Evolutionary conservation across 1,140 invertebrate species (phyloP), one percentile per base, ranked within the genome.

Genomic region (Neodiprion pinetum): DNA sequence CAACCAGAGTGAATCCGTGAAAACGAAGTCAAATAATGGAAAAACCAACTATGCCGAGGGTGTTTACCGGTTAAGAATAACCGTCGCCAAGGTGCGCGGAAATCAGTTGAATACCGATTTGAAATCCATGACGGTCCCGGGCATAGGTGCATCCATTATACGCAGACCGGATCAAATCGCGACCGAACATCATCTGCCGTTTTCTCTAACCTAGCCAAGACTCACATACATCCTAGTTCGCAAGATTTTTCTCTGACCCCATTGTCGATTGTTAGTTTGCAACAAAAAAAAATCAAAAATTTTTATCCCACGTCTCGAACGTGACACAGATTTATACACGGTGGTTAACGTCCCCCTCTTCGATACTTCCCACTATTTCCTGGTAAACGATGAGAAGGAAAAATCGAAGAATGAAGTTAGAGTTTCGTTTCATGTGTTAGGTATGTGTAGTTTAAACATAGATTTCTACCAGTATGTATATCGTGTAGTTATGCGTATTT

Each of bases 51-150:
- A 14, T 12, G 70, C 53, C 11, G 7, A 71, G 11, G 70, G 21
- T 50, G 70, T 71, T 71, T 71, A 71, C 70, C 40, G 70, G 78
- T 77, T 74, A 72, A 48, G 79, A 82, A 82, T 82, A 79, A 82
- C 81, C 81, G 82, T 82, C 80, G 73, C 79, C 79, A 81, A 79
- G 80, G 76, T 81, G 81, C 78, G 75, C 76, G 77, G 76, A 80
- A 80, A 82, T 83, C 76, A 78, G 69, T 67, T 84, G 80, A 82
- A 84, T 81, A 76, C 76, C 66, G 73, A 81, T 77, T 74, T 74
- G 67, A 80, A 78, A 80, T 72, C 76, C 82, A 80, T 82, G 80
- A 80, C 83, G 77, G 76, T 77, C 77, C 76, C 73, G 78, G 79
- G 68, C 73, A 77, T 81, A 77, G 74, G 77, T 28, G 73, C 72